A percentile compares a stretch with the other conserved stretches of the same genome.
Evolutionary conservation across 2,888 invertebrate genomes (phyloP).

Genomic region (Pristionchus japonicus): DNA sequence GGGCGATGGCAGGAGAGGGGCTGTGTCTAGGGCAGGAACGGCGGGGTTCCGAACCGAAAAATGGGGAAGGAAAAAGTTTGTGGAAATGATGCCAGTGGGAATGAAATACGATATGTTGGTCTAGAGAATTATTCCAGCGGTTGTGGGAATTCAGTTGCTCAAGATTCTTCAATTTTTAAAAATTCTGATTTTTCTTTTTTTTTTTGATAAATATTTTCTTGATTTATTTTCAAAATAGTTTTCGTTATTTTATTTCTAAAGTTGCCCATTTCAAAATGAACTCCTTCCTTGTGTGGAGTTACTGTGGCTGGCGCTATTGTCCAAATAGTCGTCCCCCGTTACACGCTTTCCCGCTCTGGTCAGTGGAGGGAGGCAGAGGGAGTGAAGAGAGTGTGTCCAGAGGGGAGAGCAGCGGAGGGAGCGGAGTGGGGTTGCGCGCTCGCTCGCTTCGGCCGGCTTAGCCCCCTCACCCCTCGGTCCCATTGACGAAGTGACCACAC

Average conservation of each 20-base stretch:
- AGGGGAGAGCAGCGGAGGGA: not conserved
- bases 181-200: too few species aligned
- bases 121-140: too few species aligned
- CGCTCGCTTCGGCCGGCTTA: slow-evolving; percentile 9
- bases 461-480: slow-evolving; percentile 12
- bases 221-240: not conserved
- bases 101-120: too few species aligned
- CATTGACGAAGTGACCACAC: slow-evolving; percentile 41
- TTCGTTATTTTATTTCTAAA: not conserved
- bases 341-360: slow-evolving; percentile 20
- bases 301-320: not conserved
- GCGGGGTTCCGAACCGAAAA: not conserved
- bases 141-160: too few species aligned
- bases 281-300: not conserved
- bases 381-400: not conserved
- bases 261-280: not conserved
- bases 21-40: not conserved
- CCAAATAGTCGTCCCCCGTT: not conserved
- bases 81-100: too few species aligned
- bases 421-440: slow-evolving; percentile 1
- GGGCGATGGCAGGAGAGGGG: not conserved
- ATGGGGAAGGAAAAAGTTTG: not conserved
- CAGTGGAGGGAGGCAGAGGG: not conserved
- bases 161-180: too few species aligned
- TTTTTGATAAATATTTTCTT: not conserved